Evolutionary conservation across 1,140 invertebrate species (phyloP).

Genomic region (Hermatobates lingyangjiaoensis): DNA sequence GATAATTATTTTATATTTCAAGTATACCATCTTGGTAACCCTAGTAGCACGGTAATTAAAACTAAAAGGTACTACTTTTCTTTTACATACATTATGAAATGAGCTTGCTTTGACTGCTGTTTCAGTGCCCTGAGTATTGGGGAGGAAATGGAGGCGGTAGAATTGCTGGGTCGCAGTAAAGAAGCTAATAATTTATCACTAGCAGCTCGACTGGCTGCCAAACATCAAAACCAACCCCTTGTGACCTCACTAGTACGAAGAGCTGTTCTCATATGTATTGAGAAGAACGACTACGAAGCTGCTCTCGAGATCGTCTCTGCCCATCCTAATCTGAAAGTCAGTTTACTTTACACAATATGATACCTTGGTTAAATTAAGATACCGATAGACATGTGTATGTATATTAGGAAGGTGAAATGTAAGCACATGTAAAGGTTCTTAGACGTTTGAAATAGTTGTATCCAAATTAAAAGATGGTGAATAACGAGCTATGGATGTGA

Average conservation of each 20-base stretch:
- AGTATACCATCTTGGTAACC: no score
- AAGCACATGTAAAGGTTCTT: not conserved
- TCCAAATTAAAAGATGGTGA: not conserved
- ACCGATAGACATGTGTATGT: not conserved
- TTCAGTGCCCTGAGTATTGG: conserved; percentile 14
- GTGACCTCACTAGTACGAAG: conserved; percentile 10
- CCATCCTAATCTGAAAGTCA: conserved; percentile 11
- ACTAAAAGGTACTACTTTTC: no score
- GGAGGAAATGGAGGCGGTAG: conserved; percentile 9
- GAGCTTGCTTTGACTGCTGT: not conserved
- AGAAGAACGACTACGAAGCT: conserved; percentile 8
- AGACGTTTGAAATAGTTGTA: not conserved
- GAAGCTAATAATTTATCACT: conserved; percentile 12
- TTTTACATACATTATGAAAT: not conserved
- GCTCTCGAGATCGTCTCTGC: conserved; percentile 1
- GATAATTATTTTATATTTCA: not conserved
- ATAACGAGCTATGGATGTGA: not conserved
- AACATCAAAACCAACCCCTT: conserved; percentile 8
- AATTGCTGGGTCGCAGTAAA: conserved; percentile 13
- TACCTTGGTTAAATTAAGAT: not conserved
- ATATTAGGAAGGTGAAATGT: no score
- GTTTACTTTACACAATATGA: not conserved
- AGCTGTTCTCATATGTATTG: conserved; percentile 6
- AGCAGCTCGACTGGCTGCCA: conserved; percentile 13
- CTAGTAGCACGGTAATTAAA: no score